Evolutionary conservation across 2,888 invertebrate species (phyloP), one percentile per base, ranked within the genome.

Genomic region (Colletes collaris): DNA sequence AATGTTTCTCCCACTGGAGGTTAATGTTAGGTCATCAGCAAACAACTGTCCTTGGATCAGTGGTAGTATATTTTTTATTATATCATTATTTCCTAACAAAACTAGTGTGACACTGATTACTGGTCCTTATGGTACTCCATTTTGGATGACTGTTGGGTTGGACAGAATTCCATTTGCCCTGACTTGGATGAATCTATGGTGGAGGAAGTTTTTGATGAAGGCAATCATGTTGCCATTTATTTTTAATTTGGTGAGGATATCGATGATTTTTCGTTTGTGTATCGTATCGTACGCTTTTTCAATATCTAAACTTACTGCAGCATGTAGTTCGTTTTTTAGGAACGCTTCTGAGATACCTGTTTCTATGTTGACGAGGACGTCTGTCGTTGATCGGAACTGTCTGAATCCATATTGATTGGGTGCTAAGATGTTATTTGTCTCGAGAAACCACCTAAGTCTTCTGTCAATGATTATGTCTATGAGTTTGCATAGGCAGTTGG

Each of bases 401-500:
- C 27, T 27, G 27, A 27, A 27, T 27, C 27, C 27, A 27, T 27
- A 27, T 27, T 27, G 27, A 27, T 2, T 50, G 2, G n/a, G 8
- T 8, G 13, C n/a, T 13, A 63, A 8, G 11, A 52, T n/a, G 4
- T 64, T 64, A 0, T 64, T 27, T n/a, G 19, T 3, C 13, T 50
- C 63, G 3, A 50, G 35, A 13, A 63, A 63, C 63, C 62, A 63
- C 27, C 27, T 27, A 27, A 27, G 27, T 27, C 27, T 50, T 11
- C 11, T 19, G n/a, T 62, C 49, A 2, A 46, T 46, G 7, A 50
- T 64, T 19, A 19, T 65, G 19, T 65, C 65, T 8, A 65, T n/a
- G 3, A 44, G 19, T 44, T 65, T 65, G 13, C 64, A 55, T 10
- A 55, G 44, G 16, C 37, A 53, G 4, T 0, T 27, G 27, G 27